Base-by-base conservation (phyloP, 2,888 invertebrate species). In the Sthenelais limicola region DNA sequence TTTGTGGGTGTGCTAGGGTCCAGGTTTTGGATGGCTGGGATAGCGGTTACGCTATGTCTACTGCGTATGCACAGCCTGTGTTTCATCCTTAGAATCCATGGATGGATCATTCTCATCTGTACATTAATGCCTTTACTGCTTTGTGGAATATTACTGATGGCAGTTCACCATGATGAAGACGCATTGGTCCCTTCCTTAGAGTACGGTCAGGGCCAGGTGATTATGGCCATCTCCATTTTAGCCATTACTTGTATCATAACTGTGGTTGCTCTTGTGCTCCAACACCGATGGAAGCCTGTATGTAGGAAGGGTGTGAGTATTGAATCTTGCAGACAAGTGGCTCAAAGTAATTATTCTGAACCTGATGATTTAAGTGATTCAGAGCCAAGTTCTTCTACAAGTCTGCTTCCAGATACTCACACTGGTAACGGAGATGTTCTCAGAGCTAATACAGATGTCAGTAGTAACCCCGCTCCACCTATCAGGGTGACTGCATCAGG, bases 41-140 rank as follows among this genome's bases (percentile, higher is more conserved):
- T 96, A 72, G 94, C 96, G 1, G 90, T 94, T 47, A 92, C 93
- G 5, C 86, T 97, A 47, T 90, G 96, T 35, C 92, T 96, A 86
- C 89, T 96, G 71, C 92, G 95, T 88, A 93, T 93, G 75, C 92
- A 94, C 72, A 95, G 95, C 76, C 90, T 95, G 2, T 93, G 94
- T 82, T 94, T 93, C 86, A 93, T 95, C 72, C 89, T 94, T 33
- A 92, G 92, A 67, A 85, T 95, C 1, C 92, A 93, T 70, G 74
- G 79, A 49, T 82, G 79, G 79, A 72, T 86, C 1, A 78, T 76
- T 66, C 76, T 85, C 54, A 73, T 80, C 72, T 85, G 83, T 26
- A 79, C 85, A 71, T 84, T 85, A 33, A 68, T 84, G 4, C 94
- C 96, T 0, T 87, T 91, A 0, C 83, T 93, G 7, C 90, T 94